Base-by-base conservation (phyloP, 2,113 vertebrate genomes). In the Semnornis frantzii region DNA sequence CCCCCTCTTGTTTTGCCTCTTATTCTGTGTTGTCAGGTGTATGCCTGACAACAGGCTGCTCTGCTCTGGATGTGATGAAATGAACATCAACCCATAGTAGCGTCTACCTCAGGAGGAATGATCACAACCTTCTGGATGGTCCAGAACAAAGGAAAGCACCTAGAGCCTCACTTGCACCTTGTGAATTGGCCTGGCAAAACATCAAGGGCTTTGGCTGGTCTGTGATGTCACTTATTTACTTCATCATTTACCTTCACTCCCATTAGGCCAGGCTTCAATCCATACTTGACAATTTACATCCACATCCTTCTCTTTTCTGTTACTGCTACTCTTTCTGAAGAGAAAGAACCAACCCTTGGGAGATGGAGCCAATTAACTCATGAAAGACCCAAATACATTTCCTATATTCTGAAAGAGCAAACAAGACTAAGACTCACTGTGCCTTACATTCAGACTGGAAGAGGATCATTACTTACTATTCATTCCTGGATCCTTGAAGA, bases 391-490 rank as follows among this genome's bases (percentile, higher is more conserved):
- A 92, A 87, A 94, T 60, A 77, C 34, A 85, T 80, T 37, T 82
- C 50, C 69, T 79, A 52, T 83, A 86, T 75, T 90, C 87, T 86
- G 75, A 89, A 92, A 84, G 50, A 50, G 58, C 48, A 78, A 78
- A 86, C 15, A 76, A 63, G 85, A 92, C 78, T 52, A 73, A 87
- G 73, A 83, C 83, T 93, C 25, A 39, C 46, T 4, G 11, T 66
- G 57, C 79, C 57, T 28, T 28, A 34, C 70, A 88, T 93, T 92
- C 70, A 95, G 77, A 58, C 77, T 92, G 83, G 83, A 88, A 92
- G 71, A 84, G 70, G 88, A 93, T 78, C 92, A 85, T 94, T 96
- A 94, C 91, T 96, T 87, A 76, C 86, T 96, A 95, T 93, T 92
- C 95, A 93, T 95, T 87, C 84, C 86, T 90, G 81, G 78, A 87